phyloP scores from a whole-genome alignment of 2,888 invertebrate genomes.

The Drosophila longiperda region DNA sequence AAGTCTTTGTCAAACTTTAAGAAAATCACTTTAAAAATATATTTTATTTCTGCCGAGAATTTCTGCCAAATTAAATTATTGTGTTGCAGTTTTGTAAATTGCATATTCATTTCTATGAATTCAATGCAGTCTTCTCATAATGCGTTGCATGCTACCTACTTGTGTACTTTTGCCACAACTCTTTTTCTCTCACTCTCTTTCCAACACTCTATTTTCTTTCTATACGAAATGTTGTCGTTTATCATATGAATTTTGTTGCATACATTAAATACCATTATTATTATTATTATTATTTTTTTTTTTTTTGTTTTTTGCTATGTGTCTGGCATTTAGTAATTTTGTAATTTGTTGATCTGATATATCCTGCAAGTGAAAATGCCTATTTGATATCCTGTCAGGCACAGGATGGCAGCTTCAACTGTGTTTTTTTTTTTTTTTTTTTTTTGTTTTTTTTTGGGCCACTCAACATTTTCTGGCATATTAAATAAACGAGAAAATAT shows the following conservation, averaged over 20 bases:
- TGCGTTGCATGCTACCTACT: background rate
- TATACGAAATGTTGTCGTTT: background rate
- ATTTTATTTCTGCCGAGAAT: background rate
- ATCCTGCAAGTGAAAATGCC: constrained; percentile 70
- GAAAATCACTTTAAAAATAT: background rate
- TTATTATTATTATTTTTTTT: background rate
- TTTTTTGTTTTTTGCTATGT: background rate
- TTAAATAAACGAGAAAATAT: constrained; percentile 52
- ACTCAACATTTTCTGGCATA: constrained; percentile 22
- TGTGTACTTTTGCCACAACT: no score
- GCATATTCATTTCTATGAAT: background rate
- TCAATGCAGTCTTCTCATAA: background rate
- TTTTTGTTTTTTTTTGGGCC: constrained; percentile 10
- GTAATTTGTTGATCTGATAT: constrained; percentile 71
- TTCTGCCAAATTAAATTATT: background rate
- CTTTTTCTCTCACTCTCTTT: no score
- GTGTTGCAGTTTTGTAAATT: background rate
- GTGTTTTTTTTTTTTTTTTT: background rate
- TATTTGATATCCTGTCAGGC: constrained; percentile 72
- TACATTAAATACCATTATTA: background rate
- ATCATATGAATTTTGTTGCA: background rate
- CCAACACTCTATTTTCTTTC: background rate
- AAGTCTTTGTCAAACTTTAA: no score
- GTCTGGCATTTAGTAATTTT: constrained; percentile 49
- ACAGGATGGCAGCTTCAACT: constrained; percentile 42